A percentile compares a stretch with the other conserved stretches of the same genome.
phyloP scores from a whole-genome alignment of 1,140 invertebrate species.

The Caligus rogercresseyi region DNA sequence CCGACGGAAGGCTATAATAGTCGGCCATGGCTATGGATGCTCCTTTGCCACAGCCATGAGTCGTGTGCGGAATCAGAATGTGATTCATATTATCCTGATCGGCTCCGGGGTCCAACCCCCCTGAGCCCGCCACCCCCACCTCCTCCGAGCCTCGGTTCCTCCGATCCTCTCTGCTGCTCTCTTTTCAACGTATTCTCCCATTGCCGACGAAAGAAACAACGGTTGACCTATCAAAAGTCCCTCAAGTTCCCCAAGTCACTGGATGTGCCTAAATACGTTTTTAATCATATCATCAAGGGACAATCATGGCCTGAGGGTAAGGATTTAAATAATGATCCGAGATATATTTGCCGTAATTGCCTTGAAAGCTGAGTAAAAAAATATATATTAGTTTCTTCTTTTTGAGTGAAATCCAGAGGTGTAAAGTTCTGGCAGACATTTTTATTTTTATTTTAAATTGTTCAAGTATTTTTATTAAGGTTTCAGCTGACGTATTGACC shows the following conservation, averaged over 20 bases:
- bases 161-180: slow-evolving; percentile 31
- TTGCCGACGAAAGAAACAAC: slow-evolving; percentile 14
- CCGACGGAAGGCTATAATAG: slow-evolving; percentile 32
- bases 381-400: no score
- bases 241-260: slow-evolving; percentile 20
- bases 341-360: neutral
- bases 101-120: slow-evolving; percentile 51
- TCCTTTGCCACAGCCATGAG: slow-evolving; percentile 48
- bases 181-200: slow-evolving; percentile 25
- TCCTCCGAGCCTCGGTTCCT: slow-evolving; percentile 28
- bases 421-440: no score
- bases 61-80: slow-evolving; percentile 37
- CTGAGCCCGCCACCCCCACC: slow-evolving; percentile 39
- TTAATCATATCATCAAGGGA: slow-evolving; percentile 31
- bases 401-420: no score
- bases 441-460: no score
- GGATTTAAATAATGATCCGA: neutral
- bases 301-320: slow-evolving; percentile 32
- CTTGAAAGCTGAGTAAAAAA: no score
- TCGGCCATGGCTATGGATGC: slow-evolving; percentile 46
- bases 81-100: slow-evolving; percentile 46
- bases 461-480: no score
- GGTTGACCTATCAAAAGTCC: slow-evolving; percentile 23
- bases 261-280: slow-evolving; percentile 27
- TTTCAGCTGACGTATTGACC: no score